Evolutionary conservation across 2,888 invertebrate genomes (phyloP).

Genomic region (Romanomermis culicivorax): DNA sequence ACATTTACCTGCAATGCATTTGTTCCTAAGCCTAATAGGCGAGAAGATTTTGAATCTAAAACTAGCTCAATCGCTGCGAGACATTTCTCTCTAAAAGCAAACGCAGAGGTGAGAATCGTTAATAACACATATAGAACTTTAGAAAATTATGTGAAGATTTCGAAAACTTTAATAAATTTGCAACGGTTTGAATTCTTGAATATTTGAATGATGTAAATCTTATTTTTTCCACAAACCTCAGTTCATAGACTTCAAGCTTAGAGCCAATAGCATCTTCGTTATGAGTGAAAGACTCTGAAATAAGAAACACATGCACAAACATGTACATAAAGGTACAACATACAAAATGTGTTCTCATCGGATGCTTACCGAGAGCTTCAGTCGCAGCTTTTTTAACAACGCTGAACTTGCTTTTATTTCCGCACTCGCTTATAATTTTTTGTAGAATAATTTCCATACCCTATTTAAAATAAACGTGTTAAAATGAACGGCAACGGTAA

Average conservation of each 20-base stretch:
- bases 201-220: too few species aligned
- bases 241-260: too few species aligned
- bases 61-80: constrained; percentile 62
- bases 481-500: too few species aligned
- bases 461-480: too few species aligned
- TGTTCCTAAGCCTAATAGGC: constrained; percentile 57
- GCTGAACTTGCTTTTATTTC: constrained; percentile 46
- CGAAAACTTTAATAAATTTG: too few species aligned
- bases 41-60: constrained; percentile 62
- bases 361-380: constrained; percentile 71
- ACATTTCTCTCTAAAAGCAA: constrained; percentile 44
- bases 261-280: too few species aligned
- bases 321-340: too few species aligned
- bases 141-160: not conserved
- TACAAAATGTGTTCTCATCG: too few species aligned
- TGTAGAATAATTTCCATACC: constrained; percentile 75
- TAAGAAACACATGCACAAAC: constrained; percentile 16
- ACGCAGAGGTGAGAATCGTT: not conserved
- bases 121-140: constrained; percentile 7
- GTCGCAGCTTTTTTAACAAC: constrained; percentile 57
- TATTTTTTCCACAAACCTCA: too few species aligned
- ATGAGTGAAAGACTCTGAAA: constrained; percentile 10
- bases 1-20: constrained; percentile 78
- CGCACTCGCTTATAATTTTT: constrained; percentile 61
- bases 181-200: too few species aligned